Evolutionary conservation across 2,888 invertebrate species (phyloP), one percentile per base, ranked within the genome.

Genomic region (Oegoconia quadripuncta): DNA sequence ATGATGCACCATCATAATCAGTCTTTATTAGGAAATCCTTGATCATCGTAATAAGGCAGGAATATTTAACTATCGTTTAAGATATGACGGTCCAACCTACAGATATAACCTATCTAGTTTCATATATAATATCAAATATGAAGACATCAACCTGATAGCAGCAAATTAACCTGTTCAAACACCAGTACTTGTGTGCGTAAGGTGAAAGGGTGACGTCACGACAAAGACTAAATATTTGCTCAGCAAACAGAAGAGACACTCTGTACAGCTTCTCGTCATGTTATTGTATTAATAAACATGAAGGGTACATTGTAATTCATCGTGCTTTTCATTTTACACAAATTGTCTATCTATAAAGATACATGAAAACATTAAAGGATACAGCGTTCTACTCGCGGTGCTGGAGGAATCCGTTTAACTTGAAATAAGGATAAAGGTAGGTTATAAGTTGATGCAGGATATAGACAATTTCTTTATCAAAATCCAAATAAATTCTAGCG

Each of bases 121-220:
- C 42, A 45, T 47, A 48, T 49, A 39, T 38, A 42, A 51, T 42
- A 44, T 46, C 41, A 49, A 47, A 59, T 46, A 57, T 59, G 39
- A 54, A 53, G 56, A 50, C 41, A 46, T 55, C 48, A 51, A 45
- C 50, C 51, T 39, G 42, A 51, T 52, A 51, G 48, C 50, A 58
- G 47, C 49, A 51, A 66, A 69, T 67, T 66, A 64, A 46, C 54
- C 44, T 64, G 50, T 39, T 42, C 58, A 60, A 63, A 68, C 55
- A 53, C 41, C 37, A 46, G 44, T 36, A 41, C 34, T 30, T 52
- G 43, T 52, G 48, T 50, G 38, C 28, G 46, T 48, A 39, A 50
- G 50, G 54, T 54, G 50, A 48, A 50, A 45, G 47, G 52, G 50
- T 25, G 37, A 44, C 46, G 47, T 41, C 42, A 50, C 46, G 41